A percentile compares a stretch with the other conserved stretches of the same genome.
Conservation (phyloP, 2,888 invertebrate genomes). For the Carterocephalus palaemon region DNA sequence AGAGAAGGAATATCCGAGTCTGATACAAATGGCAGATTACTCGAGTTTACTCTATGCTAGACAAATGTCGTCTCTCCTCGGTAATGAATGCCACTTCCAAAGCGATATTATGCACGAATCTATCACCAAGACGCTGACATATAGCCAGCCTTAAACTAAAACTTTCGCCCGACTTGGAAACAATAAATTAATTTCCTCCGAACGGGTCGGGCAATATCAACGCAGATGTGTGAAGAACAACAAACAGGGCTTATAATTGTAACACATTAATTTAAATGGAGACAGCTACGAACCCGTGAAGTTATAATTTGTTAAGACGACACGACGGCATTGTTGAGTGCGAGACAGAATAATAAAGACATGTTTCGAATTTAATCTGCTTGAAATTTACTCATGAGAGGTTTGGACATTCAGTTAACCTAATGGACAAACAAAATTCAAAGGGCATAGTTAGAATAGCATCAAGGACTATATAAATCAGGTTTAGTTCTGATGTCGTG, state of each 20-base stretch:
- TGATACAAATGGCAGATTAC: constrained; percentile 67
- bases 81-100: constrained; percentile 54
- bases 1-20: too few species aligned
- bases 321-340: too few species aligned
- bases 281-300: constrained; percentile 15
- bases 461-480: too few species aligned
- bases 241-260: constrained; percentile 19
- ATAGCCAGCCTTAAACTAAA: neutral
- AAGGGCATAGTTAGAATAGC: too few species aligned
- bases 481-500: too few species aligned
- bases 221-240: constrained; percentile 14
- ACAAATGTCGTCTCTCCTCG: constrained; percentile 30
- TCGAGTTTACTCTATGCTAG: constrained; percentile 50
- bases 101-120: constrained; percentile 6
- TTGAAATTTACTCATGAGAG: too few species aligned
- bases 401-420: too few species aligned
- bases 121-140: neutral
- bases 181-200: constrained; percentile 15
- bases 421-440: too few species aligned
- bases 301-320: too few species aligned
- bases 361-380: too few species aligned
- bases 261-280: constrained; percentile 15
- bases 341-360: too few species aligned
- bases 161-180: neutral
- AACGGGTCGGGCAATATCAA: constrained; percentile 3